Conservation (phyloP, 1,140 invertebrate genomes). For the Cyphomyrmex costatus region DNA sequence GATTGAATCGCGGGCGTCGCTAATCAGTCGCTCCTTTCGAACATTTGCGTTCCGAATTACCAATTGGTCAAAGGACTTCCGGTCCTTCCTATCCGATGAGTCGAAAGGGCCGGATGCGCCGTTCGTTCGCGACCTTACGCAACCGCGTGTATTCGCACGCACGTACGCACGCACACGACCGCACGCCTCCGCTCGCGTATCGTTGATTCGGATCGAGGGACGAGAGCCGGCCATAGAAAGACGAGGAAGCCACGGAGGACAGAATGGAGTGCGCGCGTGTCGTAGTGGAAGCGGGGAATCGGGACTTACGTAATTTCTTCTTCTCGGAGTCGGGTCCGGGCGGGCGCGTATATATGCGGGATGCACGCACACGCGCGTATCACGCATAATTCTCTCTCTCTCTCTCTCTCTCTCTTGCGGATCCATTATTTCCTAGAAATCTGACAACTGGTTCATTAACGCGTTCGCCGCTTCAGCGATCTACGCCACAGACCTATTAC, state of each 20-base stretch:
- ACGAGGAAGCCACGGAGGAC: conserved; percentile 63
- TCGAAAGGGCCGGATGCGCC: conserved; percentile 73
- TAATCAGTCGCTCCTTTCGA: conserved; percentile 44
- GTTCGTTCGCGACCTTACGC: conserved; percentile 67
- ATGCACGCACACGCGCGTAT: neutral
- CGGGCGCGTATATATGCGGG: conserved; percentile 17
- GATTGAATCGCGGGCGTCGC: neutral
- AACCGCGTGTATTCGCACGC: conserved; percentile 68
- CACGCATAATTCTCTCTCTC: conserved; percentile 61
- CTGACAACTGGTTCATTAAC: conserved; percentile 67
- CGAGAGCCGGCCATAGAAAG: conserved; percentile 49
- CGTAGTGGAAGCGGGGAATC: conserved; percentile 50
- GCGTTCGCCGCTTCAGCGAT: conserved; percentile 41
- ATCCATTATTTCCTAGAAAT: conserved; percentile 71
- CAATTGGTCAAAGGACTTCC: conserved; percentile 72
- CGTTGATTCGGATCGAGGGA: conserved; percentile 56
- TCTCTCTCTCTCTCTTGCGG: too few relatives aligned
- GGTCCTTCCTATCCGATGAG: conserved; percentile 67
- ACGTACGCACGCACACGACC: conserved; percentile 65
- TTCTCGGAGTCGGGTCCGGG: conserved; percentile 57
- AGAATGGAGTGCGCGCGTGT: conserved; percentile 60
- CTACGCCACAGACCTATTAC: conserved; percentile 31
- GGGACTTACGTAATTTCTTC: conserved; percentile 71
- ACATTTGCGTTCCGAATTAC: neutral
- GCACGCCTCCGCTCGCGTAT: conserved; percentile 52